Evolutionary conservation across 2,797 vertebrate species (phyloP).

Genomic region (Anguilla pacifica): DNA sequence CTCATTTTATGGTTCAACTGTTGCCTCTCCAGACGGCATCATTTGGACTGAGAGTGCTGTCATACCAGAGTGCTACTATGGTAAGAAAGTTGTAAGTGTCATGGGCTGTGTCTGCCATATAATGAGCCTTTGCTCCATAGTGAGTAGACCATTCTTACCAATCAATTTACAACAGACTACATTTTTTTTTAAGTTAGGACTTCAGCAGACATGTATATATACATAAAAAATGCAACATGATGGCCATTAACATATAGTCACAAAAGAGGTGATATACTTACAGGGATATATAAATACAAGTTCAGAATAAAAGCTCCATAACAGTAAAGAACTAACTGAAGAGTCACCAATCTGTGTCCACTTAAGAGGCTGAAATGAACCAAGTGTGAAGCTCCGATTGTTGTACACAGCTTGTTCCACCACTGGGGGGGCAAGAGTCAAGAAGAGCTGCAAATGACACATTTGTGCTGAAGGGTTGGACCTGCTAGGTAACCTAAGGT

Average conservation of each 20-base stretch:
- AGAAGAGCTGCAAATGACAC: neutral
- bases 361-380: no score
- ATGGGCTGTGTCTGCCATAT: neutral
- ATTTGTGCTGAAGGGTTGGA: neutral
- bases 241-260: neutral
- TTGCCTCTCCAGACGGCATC: neutral
- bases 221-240: neutral
- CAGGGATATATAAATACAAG: neutral
- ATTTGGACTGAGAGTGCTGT: neutral
- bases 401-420: neutral
- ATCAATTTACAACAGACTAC: neutral
- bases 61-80: conserved; percentile 43
- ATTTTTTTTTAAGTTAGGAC: neutral
- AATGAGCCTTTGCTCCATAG: neutral
- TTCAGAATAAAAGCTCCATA: neutral
- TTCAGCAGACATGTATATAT: neutral
- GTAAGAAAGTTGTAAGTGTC: conserved; percentile 32
- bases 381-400: neutral
- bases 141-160: neutral
- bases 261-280: neutral
- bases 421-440: neutral
- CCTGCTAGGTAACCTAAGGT: neutral
- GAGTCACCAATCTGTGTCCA: no score
- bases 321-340: neutral
- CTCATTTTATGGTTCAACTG: no score